Conservation (phyloP, 1,140 invertebrate genomes). For the Cherax destructor region DNA sequence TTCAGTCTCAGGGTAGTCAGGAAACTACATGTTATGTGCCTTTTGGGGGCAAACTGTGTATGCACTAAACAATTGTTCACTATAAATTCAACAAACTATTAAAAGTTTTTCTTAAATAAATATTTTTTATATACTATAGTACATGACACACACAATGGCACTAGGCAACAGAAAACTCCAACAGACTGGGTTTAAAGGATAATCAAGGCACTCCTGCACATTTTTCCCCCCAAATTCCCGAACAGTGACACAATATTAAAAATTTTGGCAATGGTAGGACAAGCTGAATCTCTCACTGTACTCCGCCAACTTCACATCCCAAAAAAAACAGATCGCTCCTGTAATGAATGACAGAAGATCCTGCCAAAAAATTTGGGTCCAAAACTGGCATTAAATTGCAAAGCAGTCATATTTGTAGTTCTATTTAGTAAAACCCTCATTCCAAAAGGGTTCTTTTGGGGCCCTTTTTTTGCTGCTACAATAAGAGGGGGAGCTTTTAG, state of each 20-base stretch:
- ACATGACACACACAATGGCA: neutral
- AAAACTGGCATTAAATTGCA: neutral
- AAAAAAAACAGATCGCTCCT: neutral
- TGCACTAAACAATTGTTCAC: neutral
- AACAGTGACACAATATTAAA: neutral
- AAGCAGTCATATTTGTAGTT: neutral
- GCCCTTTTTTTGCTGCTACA: conserved; percentile 96
- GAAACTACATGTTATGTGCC: too few relatives aligned
- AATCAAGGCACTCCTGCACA: neutral
- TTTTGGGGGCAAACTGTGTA: neutral
- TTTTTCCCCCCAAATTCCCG: neutral
- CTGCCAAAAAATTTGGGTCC: neutral
- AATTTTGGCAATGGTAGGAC: neutral
- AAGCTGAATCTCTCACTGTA: neutral
- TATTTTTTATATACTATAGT: neutral
- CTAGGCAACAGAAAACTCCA: neutral
- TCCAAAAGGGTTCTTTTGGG: conserved; percentile 80
- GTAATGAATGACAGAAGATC: neutral
- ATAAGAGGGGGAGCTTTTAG: conserved; percentile 96
- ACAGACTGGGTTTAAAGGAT: neutral
- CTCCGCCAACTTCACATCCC: neutral
- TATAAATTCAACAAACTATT: neutral
- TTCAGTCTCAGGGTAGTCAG: too few relatives aligned
- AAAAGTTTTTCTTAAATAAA: neutral
- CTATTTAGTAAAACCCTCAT: neutral